Evolutionary conservation across 1,140 invertebrate genomes (phyloP), one percentile per base, ranked within the genome.

Genomic region (Drosophila subobscura): DNA sequence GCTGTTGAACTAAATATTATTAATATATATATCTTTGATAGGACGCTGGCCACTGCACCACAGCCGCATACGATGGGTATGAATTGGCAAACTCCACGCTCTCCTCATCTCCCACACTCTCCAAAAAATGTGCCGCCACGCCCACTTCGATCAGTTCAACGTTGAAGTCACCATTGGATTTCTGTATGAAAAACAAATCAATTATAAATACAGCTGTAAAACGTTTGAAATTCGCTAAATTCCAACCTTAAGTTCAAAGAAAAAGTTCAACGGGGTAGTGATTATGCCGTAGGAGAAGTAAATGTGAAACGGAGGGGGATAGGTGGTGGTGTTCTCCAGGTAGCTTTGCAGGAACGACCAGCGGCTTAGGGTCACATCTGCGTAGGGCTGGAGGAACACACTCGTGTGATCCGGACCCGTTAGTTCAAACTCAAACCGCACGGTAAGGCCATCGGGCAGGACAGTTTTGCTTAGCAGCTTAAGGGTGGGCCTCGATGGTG

Each of bases 391-490:
- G 29, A 96, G 88, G 75, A 95, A 94, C 2, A 96, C 90, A 10
- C 93, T 94, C 86, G 96, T 94, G 79, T 96, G 95, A 86, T 95
- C 93, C 3, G 95, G 95, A 52, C 95, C 95, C 93, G 71, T 45
- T 79, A 88, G 7, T 23, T 45, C 46, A 5, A 81, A 91, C 25
- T 74, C 77, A 5, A 72, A 79, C 0, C 68, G 68, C 0, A 65
- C 44, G 5, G 68, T 72, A 3, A 29, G 29, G 4, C 54, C 60
- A 8, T 50, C 42, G 1, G 27, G 16, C 1, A 61, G 16, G 14
- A 77, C 20, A 2, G 58, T 68, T 46, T 75, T 78, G 49, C 44
- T 71, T 0, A 78, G 4, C 8, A 66, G 5, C 2, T 55, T 49
- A 37, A 81, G 22, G 12, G 37, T 10, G 2, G 67, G 57, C 10